Base-by-base conservation (phyloP, 2,888 invertebrate species). In the Pheosia gnoma region DNA sequence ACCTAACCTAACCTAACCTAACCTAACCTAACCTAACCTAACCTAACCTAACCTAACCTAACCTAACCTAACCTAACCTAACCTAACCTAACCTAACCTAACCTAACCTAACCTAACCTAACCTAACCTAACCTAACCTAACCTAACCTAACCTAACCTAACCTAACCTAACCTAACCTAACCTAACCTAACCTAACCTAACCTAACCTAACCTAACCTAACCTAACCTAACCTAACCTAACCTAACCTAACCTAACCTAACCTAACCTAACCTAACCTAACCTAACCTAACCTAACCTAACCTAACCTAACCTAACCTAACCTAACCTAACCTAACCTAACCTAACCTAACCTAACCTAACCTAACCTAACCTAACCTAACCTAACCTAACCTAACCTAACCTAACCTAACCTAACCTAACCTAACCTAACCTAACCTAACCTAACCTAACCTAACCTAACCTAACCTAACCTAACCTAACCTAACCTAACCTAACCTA, bases 221-320 rank as follows among this genome's bases (percentile, higher is more conserved):
- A 74, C 71, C 68, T 67, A 71, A 72, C 68, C 69, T 71, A 72
- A 66, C 70, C 66, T 71, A 70, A 72, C 71, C 70, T 71, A 71
- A 71, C 72, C 70, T 71, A 70, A 71, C 71, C 70, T 71, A 75
- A 71, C 72, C 71, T 70, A 71, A 72, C 72, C 70, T 75, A 72
- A 70, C 72, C 69, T 72, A 74, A 71, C 73, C 71, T 73, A 72
- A 72, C 70, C 70, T 70, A 72, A 72, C 70, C 70, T 69, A 69
- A 70, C 70, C 70, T 69, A 69, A 73, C 69, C 68, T 66, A 70
- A 69, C 67, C 69, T 65, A 69, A 69, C 68, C 68, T 68, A 68
- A 68, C 70, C 67, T 70, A 66, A 60, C 66, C 71, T 67, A 69
- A 71, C 71, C 71, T 69, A 69, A 71, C 68, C 71, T 68, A 71